A percentile compares a stretch with the other conserved stretches of the same genome.
phyloP scores from a whole-genome alignment of 1,140 invertebrate species.

The Calliopsis andreniformis region DNA sequence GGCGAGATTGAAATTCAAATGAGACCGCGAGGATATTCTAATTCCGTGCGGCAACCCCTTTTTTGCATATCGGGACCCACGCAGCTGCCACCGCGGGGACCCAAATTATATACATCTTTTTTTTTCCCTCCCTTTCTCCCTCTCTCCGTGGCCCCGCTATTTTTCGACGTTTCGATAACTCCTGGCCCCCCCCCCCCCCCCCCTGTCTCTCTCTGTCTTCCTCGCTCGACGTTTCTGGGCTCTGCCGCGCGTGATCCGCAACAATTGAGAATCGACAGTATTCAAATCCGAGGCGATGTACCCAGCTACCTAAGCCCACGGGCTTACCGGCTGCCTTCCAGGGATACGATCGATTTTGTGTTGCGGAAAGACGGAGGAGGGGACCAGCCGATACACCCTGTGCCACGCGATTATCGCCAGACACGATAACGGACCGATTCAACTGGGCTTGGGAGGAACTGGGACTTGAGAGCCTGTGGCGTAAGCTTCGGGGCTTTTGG shows the following conservation, averaged over 20 bases:
- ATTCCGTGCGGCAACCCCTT: slow-evolving; percentile 79
- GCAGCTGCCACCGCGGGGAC: slow-evolving; percentile 61
- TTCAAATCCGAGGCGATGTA: slow-evolving; percentile 66
- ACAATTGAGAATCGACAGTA: slow-evolving; percentile 66
- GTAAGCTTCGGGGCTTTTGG: no score
- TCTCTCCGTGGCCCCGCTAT: slow-evolving; percentile 23
- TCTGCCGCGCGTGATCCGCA: slow-evolving; percentile 59
- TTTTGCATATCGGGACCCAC: slow-evolving; percentile 78
- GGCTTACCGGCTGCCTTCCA: slow-evolving; percentile 53
- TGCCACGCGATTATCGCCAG: slow-evolving; percentile 31
- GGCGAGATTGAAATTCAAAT: slow-evolving; percentile 81
- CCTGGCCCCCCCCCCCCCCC: no score
- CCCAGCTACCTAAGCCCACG: slow-evolving; percentile 55
- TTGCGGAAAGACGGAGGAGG: slow-evolving; percentile 40
- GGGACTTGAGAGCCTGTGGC: no score
- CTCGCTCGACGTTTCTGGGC: not conserved
- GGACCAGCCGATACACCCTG: slow-evolving; percentile 8
- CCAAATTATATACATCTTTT: slow-evolving; percentile 68
- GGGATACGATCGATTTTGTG: slow-evolving; percentile 63
- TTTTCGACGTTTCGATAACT: not conserved
- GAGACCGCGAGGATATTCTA: slow-evolving; percentile 82
- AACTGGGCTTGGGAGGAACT: not conserved
- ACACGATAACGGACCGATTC: slow-evolving; percentile 22
- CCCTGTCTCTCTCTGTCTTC: not conserved
- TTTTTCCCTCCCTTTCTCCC: slow-evolving; percentile 41